Percentiles rank a stretch among this genome's conserved stretches.
These are phyloP conservation scores for Ctenopoma kingsleyae DNA, from an alignment of 2,797 vertebrate species.

Conservation along the genomic window DNA sequence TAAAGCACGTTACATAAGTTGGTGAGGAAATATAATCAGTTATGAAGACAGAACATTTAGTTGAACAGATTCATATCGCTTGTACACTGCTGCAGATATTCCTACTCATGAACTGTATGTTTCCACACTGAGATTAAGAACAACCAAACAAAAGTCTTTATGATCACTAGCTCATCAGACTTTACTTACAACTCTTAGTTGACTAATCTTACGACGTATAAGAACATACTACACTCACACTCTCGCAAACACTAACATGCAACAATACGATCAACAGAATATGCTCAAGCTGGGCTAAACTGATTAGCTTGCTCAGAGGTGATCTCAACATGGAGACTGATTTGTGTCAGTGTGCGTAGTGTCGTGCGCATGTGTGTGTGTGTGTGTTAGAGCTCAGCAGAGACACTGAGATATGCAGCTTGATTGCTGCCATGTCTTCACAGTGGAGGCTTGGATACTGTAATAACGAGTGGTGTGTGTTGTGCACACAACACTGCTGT, in stretches of 20 bases:
- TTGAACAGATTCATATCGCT: too few species aligned
- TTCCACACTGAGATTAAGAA: too few species aligned
- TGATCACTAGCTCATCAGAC: slow-evolving; percentile 26
- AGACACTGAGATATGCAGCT: slow-evolving; percentile 46
- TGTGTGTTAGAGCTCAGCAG: slow-evolving; percentile 26
- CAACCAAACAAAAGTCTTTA: too few species aligned
- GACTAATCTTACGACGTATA: slow-evolving; percentile 23
- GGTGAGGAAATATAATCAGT: too few species aligned
- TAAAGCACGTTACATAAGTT: too few species aligned
- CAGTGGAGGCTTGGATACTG: slow-evolving; percentile 56
- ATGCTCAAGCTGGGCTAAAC: slow-evolving; percentile 42
- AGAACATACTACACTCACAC: slow-evolving; percentile 35
- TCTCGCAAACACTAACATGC: slow-evolving; percentile 28
- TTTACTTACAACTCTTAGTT: slow-evolving; percentile 60
- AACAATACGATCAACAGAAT: slow-evolving; percentile 19
- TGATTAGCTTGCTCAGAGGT: slow-evolving; percentile 56
- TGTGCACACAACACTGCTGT: slow-evolving; percentile 48
- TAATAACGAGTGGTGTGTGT: slow-evolving; percentile 35
- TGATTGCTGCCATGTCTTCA: slow-evolving; percentile 57
- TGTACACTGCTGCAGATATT: too few species aligned
- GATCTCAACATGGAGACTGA: slow-evolving; percentile 40
- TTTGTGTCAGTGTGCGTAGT: slow-evolving; percentile 8
- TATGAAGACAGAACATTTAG: too few species aligned
- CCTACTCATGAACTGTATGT: too few species aligned
- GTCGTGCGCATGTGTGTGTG: slow-evolving; percentile 9